phyloP scores from a whole-genome alignment of 2,888 invertebrate species.

The Ectropis crepuscularia region DNA sequence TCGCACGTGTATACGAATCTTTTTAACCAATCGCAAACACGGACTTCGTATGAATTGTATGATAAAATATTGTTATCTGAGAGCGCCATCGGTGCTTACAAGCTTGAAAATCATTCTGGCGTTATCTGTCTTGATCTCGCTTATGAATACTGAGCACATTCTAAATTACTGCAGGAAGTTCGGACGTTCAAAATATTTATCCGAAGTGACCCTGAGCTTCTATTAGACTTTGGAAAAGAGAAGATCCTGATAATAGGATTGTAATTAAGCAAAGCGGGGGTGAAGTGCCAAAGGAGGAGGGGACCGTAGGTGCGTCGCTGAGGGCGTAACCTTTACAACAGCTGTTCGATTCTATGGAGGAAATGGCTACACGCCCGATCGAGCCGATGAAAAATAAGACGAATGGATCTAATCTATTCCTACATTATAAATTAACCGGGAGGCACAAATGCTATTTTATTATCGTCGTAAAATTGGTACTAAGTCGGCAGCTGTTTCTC shows the following conservation, averaged over 20 bases:
- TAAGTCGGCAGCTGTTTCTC: conserved; percentile 58
- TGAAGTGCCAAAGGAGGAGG: conserved; percentile 54
- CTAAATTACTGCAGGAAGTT: conserved; percentile 49
- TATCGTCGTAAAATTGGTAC: conserved; percentile 49
- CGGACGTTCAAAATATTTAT: conserved; percentile 56
- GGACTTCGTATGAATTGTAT: conserved; percentile 58
- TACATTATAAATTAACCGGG: conserved; percentile 56
- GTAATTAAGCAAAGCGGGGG: conserved; percentile 68
- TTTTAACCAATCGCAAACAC: conserved; percentile 68
- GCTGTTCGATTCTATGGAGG: conserved; percentile 72
- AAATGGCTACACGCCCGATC: conserved; percentile 65
- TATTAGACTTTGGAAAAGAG: conserved; percentile 59
- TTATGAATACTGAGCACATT: conserved; percentile 52
- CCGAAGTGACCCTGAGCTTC: conserved; percentile 55
- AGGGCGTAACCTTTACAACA: conserved; percentile 79
- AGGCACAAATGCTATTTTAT: conserved; percentile 53
- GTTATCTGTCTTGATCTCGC: conserved; percentile 49
- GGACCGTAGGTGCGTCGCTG: conserved; percentile 75
- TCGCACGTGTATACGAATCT: conserved; percentile 74
- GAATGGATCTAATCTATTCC: conserved; percentile 65
- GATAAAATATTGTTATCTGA: conserved; percentile 64
- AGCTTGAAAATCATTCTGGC: conserved; percentile 48
- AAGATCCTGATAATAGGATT: conserved; percentile 73
- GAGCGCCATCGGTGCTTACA: conserved; percentile 45
- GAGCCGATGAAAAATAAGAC: conserved; percentile 58